A percentile compares a stretch with the other conserved stretches of the same genome.
These are phyloP conservation scores for Lapara coniferarum DNA, from an alignment of 2,888 invertebrate species.

Conservation along the genomic window DNA sequence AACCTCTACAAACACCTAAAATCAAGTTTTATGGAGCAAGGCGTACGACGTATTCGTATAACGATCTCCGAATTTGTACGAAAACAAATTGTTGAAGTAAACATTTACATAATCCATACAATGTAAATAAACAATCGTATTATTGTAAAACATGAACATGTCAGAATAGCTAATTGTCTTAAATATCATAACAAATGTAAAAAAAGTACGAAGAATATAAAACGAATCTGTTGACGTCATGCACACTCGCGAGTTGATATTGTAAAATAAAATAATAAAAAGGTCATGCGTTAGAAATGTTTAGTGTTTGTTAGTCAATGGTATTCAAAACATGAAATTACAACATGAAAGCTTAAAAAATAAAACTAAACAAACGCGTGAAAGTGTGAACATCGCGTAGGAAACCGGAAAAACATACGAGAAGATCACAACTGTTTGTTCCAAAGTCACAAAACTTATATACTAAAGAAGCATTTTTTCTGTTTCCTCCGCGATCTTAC, in stretches of 20 bases:
- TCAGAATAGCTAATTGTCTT: constrained; percentile 67
- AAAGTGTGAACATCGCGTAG: constrained; percentile 59
- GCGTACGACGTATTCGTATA: constrained; percentile 61
- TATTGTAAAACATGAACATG: constrained; percentile 63
- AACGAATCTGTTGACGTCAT: constrained; percentile 62
- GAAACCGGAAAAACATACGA: constrained; percentile 70
- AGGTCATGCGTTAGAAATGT: constrained; percentile 79
- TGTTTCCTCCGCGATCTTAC: constrained; percentile 67
- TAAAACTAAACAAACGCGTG: constrained; percentile 51
- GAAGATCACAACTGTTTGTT: constrained; percentile 44
- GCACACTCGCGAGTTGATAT: constrained; percentile 79
- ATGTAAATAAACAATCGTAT: constrained; percentile 51
- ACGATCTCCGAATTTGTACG: constrained; percentile 55
- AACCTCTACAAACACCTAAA: constrained; percentile 62
- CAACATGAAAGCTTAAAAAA: constrained; percentile 45
- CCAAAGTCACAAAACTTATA: constrained; percentile 63
- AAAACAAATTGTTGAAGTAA: constrained; percentile 76
- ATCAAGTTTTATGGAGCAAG: constrained; percentile 77
- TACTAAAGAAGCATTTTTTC: constrained; percentile 65
- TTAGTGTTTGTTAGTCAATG: constrained; percentile 82
- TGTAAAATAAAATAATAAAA: constrained; percentile 49
- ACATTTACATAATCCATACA: constrained; percentile 63
- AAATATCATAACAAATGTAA: constrained; percentile 52
- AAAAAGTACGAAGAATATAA: constrained; percentile 48
- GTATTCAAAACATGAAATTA: constrained; percentile 67